Conservation (phyloP, 2,797 vertebrate species). For the Crocidura indochinensis region DNA sequence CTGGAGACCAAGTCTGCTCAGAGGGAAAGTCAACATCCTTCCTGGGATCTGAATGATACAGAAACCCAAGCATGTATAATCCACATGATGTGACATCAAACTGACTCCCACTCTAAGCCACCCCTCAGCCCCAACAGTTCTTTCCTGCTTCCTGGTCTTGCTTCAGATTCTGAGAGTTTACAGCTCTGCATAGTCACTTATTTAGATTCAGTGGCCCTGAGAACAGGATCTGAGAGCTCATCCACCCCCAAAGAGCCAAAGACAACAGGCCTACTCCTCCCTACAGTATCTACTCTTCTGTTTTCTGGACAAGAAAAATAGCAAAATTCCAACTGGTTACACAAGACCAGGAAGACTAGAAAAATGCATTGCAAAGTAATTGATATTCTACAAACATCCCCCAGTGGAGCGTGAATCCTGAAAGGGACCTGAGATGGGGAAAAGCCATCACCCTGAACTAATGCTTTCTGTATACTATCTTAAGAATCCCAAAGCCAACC, state of each 20-base stretch:
- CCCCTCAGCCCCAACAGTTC: not conserved
- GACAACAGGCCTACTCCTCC: not conserved
- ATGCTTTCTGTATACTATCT: not conserved
- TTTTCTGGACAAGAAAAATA: constrained; percentile 64
- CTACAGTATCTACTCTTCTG: not conserved
- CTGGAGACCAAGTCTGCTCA: not conserved
- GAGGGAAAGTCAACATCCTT: not conserved
- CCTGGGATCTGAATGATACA: not conserved
- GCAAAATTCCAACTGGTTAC: constrained; percentile 49
- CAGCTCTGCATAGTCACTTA: rapidly evolving
- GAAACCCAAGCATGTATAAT: not conserved
- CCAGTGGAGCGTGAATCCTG: constrained; percentile 19
- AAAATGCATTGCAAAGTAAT: constrained; percentile 57
- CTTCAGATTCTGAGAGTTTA: not conserved
- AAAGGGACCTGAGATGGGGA: not conserved
- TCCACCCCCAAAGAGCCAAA: not conserved
- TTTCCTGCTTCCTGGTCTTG: not conserved
- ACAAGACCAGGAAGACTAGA: constrained; percentile 63
- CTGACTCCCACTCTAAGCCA: not conserved
- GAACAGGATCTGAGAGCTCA: not conserved
- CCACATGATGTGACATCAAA: not conserved
- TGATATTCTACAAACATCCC: constrained; percentile 73
- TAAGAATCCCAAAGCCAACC: not conserved
- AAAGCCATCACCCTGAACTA: constrained; percentile 10
- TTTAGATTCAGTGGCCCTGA: not conserved